Evolutionary conservation across 2,797 vertebrate species (phyloP), one percentile per base, ranked within the genome.

Genomic region (Vespertilio murinus): DNA sequence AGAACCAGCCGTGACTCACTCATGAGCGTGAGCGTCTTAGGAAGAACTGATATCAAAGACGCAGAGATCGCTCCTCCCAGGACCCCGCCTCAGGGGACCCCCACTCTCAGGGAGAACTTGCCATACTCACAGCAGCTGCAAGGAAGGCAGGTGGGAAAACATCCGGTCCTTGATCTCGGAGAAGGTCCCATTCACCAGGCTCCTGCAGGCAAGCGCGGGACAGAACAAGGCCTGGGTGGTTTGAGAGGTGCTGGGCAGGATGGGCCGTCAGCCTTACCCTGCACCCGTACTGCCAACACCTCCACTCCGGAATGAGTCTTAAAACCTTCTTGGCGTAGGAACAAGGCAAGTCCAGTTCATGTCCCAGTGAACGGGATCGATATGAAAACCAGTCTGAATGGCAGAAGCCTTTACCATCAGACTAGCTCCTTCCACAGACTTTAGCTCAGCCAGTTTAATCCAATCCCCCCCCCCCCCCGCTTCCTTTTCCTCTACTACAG

Each of bases 181-280:
- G 98, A 99, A 99, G 38, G 99, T 99, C 97, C 99, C 99, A 97
- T 99, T 99, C 70, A 99, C 99, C 95, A 99, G 98, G 96, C 99
- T 99, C 99, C 99, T 99, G 97, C 0, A 94, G 96, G 88, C 65
- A 96, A 13, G 70, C 95, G 25, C 69, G 35, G 54, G 75, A 90
- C 42, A 64, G 28, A 92, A 2, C 64, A 17, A 73, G 73, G 47
- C 45, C 84, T 40, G 14, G 30, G 77, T 88, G 80, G 47, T 80
- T 67, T 79, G 2, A 70, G 40, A 91, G 74, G 47, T 56, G 45
- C 47, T 2, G 13, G 38, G 28, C 25, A 22, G 17, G 13, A 10
- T 12, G 20, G 69, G 40, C 38, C 5, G 28, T 5, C 0, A 1
- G n/a, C 30, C 40, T 40, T 25, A 47, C 1, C 47, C n/a, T 56